These are phyloP conservation scores for Cyprinus carpio DNA, from an alignment of 2,113 vertebrate genomes.

Conservation along the genomic window DNA sequence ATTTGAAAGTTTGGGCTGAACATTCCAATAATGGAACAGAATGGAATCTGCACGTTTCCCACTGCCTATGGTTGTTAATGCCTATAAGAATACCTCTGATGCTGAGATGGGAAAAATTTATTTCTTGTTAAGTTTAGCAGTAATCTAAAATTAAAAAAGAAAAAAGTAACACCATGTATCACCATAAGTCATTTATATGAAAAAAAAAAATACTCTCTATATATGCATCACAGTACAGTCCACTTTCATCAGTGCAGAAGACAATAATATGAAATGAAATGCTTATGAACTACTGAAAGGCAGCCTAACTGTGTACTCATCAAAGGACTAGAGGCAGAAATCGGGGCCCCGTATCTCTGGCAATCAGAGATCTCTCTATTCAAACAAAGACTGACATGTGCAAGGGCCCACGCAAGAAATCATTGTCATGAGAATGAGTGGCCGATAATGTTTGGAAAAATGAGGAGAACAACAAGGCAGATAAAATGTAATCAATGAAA, in stretches of 20 bases:
- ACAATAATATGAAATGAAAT: constrained; percentile 55
- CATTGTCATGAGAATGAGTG: constrained; percentile 4
- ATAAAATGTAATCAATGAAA: neutral
- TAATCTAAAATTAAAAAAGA: neutral
- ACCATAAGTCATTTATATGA: neutral
- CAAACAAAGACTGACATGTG: constrained; percentile 51
- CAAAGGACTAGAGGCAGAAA: constrained; percentile 54
- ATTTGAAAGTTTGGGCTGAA: neutral
- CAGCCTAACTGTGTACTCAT: constrained; percentile 51
- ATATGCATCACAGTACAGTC: constrained; percentile 11
- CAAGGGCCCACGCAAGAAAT: constrained; percentile 38
- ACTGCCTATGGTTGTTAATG: neutral
- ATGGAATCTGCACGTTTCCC: neutral
- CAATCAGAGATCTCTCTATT: constrained; percentile 55
- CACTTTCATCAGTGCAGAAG: constrained; percentile 61
- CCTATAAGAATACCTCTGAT: neutral
- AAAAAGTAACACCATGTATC: neutral
- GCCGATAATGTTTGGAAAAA: neutral
- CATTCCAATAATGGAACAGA: neutral
- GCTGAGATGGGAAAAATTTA: neutral
- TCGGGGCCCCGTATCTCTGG: constrained; percentile 49
- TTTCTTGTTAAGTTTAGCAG: neutral
- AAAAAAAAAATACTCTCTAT: neutral
- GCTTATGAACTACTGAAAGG: constrained; percentile 44
- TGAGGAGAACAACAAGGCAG: neutral